Percentiles rank a stretch among this genome's conserved stretches.
phyloP scores from a whole-genome alignment of 2,113 vertebrate genomes.

The Hymenochirus boettgeri region DNA sequence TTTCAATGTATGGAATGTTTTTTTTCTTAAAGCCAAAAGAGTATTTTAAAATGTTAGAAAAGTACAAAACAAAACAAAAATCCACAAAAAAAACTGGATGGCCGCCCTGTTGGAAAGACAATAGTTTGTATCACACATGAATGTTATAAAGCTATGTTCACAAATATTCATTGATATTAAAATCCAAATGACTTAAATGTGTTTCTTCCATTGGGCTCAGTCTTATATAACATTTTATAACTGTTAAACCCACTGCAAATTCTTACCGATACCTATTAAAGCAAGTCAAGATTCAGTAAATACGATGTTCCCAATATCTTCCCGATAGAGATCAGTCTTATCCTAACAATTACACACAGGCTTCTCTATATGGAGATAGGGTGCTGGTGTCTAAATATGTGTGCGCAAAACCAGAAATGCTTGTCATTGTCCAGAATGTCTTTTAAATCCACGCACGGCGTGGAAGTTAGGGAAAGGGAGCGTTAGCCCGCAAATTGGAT shows the following conservation, averaged over 20 bases:
- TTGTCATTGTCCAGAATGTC: conserved; percentile 31
- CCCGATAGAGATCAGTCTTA: conserved; percentile 45
- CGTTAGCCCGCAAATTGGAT: conserved; percentile 25
- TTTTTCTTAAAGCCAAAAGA: conserved; percentile 32
- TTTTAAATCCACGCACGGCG: conserved; percentile 14
- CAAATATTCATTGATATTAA: conserved; percentile 29
- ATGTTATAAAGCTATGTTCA: no score
- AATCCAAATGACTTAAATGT: conserved; percentile 20
- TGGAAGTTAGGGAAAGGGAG: no score
- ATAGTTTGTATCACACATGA: no score
- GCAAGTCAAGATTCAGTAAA: conserved; percentile 56
- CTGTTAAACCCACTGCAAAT: conserved; percentile 53
- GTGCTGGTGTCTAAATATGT: conserved; percentile 17
- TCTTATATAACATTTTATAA: conserved; percentile 30
- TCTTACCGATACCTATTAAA: conserved; percentile 47
- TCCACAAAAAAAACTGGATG: no score
- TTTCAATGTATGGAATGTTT: conserved; percentile 31
- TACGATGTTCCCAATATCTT: conserved; percentile 52
- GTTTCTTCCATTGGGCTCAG: conserved; percentile 3
- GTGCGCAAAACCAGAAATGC: conserved; percentile 42
- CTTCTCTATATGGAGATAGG: conserved; percentile 5
- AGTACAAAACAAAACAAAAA: conserved; percentile 9
- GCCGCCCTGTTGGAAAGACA: no score
- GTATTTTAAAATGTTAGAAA: conserved; percentile 33
- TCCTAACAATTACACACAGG: conserved; percentile 22